A percentile compares a stretch with the other conserved stretches of the same genome.
Conservation (phyloP, 30 jellyfish, hydroid and myxozoan genomes). For the Hydractinia echinata region DNA sequence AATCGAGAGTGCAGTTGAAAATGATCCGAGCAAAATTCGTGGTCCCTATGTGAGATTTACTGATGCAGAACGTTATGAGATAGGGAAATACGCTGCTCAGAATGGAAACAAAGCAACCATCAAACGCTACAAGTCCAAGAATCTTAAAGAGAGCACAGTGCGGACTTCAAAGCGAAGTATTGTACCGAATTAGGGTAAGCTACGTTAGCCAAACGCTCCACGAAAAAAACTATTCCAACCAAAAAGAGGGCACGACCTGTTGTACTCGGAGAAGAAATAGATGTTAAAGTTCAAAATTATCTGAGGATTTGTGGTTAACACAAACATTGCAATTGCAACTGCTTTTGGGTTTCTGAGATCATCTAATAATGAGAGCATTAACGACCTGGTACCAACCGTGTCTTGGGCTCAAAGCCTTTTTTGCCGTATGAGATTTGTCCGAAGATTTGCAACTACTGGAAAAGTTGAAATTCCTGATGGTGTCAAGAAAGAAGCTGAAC, state of each 20-base stretch:
- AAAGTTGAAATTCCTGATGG: too few relatives aligned
- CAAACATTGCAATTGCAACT: slow-evolving; percentile 2
- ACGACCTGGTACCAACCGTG: not conserved
- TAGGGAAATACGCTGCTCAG: not conserved
- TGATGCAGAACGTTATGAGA: not conserved
- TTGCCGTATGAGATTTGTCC: not conserved
- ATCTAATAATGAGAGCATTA: not conserved
- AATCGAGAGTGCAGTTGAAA: not conserved
- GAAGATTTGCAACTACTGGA: not conserved
- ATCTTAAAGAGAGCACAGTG: not conserved
- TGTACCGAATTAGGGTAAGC: not conserved
- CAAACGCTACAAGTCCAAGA: not conserved
- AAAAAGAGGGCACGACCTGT: not conserved
- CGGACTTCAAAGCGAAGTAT: not conserved
- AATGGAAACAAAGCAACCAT: not conserved
- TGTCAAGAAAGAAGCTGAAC: too few relatives aligned
- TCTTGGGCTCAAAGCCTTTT: not conserved
- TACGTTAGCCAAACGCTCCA: not conserved
- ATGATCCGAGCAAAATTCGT: not conserved
- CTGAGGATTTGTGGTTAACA: not conserved
- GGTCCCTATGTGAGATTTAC: not conserved
- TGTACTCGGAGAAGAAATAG: not conserved
- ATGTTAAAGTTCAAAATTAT: not conserved
- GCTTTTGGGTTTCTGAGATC: not conserved
- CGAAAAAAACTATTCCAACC: slow-evolving; percentile 8